Conservation (phyloP, 2,797 vertebrate genomes). For the Bovichtus diacanthus region DNA sequence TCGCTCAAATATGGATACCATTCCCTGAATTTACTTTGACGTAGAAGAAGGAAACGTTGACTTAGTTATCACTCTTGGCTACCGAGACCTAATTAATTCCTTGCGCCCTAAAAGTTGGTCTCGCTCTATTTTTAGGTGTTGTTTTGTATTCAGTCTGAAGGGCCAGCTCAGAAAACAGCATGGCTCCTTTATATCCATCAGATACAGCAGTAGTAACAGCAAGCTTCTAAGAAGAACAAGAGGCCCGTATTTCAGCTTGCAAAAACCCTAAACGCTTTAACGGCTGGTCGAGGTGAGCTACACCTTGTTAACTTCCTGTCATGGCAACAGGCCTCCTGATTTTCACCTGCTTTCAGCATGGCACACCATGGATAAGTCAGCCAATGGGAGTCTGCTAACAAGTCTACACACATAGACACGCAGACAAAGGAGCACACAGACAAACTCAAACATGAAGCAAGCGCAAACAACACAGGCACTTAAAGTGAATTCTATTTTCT, state of each 20-base stretch:
- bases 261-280: background rate
- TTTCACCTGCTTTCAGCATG: background rate
- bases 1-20: background rate
- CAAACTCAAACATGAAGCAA: background rate
- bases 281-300: background rate
- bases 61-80: conserved; percentile 5
- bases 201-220: background rate
- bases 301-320: conserved; percentile 20
- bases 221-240: background rate
- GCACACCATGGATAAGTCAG: background rate
- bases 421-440: too few relatives aligned
- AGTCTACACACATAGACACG: conserved; percentile 6
- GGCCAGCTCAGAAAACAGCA: conserved; percentile 16
- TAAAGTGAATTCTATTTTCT: conserved; percentile 5
- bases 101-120: conserved; percentile 19
- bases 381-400: conserved; percentile 11
- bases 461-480: conserved; percentile 16
- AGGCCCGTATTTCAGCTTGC: background rate
- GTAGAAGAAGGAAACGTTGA: conserved; percentile 13
- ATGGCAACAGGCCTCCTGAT: background rate
- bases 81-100: conserved; percentile 8
- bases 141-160: conserved; percentile 19
- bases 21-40: conserved; percentile 15
- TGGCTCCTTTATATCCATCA: conserved; percentile 1
- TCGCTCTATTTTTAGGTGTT: conserved; percentile 27